Percentiles rank a stretch among this genome's conserved stretches.
Evolutionary conservation across 2,113 vertebrate genomes (phyloP).

Genomic region (Microcebus ravelobensis): DNA sequence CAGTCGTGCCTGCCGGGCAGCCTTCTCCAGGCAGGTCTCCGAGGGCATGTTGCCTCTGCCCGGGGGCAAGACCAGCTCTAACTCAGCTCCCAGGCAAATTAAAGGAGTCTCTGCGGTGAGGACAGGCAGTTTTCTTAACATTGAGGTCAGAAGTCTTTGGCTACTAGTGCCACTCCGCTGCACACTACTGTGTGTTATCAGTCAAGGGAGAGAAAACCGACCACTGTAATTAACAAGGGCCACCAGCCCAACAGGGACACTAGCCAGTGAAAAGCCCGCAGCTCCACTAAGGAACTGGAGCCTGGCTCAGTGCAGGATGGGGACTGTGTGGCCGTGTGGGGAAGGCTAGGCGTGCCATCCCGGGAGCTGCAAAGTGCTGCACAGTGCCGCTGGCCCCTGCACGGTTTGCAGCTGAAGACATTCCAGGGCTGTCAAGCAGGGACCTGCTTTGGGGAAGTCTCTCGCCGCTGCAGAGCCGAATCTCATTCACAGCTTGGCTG

Average conservation of each 20-base stretch:
- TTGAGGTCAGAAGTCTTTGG: not conserved
- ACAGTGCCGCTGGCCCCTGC: not conserved
- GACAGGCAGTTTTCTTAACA: not conserved
- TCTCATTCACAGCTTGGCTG: slow-evolving; percentile 53
- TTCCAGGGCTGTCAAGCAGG: not conserved
- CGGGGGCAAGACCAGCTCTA: not conserved
- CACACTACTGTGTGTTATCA: accelerated
- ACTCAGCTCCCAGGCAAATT: not conserved
- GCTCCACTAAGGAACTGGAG: not conserved
- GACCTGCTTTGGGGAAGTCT: not conserved
- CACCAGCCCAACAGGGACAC: not conserved
- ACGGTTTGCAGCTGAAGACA: not conserved
- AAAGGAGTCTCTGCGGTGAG: not conserved
- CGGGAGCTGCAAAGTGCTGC: not conserved
- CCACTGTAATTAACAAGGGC: not conserved
- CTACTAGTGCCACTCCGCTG: accelerated
- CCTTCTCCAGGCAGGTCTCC: not conserved
- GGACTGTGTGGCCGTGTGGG: not conserved
- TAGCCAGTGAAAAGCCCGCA: not conserved
- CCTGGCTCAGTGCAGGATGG: not conserved
- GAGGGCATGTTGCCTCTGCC: too few species aligned
- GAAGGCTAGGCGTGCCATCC: not conserved
- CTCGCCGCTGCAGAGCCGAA: not conserved
- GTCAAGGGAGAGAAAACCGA: not conserved
- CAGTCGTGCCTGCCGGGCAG: not conserved